Percentiles rank a stretch among this genome's conserved stretches.
Conservation (phyloP, 1,140 invertebrate species). For the Phymastichus coffea region DNA sequence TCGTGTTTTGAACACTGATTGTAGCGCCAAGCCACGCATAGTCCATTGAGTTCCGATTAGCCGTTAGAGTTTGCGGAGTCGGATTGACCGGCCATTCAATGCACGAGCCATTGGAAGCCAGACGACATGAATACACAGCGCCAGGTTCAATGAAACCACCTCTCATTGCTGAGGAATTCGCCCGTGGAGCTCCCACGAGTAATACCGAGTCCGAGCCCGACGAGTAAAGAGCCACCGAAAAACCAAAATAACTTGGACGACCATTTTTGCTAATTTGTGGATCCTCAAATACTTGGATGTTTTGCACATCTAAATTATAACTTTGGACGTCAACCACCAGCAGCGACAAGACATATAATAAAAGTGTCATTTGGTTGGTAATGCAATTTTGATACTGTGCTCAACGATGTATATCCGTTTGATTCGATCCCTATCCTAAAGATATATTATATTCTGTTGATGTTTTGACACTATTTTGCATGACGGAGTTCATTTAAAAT, state of each 20-base stretch:
- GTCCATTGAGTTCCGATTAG: conserved; percentile 1
- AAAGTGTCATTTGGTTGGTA: no score
- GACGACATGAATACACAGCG: conserved; percentile 36
- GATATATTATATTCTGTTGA: no score
- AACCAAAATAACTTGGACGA: conserved; percentile 41
- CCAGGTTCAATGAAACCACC: conserved; percentile 36
- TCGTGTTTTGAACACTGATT: conserved; percentile 35
- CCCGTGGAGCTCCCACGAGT: conserved; percentile 40
- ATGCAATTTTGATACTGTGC: no score
- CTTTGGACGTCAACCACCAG: neutral
- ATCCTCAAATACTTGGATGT: conserved; percentile 29
- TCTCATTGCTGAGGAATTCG: conserved; percentile 25
- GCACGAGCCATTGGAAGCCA: neutral
- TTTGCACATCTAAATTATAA: conserved; percentile 37
- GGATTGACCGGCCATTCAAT: no score
- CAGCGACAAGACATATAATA: neutral
- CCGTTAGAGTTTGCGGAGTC: neutral
- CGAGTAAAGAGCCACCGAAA: conserved; percentile 35
- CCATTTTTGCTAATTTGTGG: conserved; percentile 16
- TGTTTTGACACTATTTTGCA: no score
- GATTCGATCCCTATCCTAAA: no score
- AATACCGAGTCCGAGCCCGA: conserved; percentile 23
- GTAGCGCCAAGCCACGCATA: conserved; percentile 40
- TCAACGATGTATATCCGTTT: no score
- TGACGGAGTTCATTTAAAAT: no score